Base-by-base conservation (phyloP, 2,113 vertebrate genomes). In the Sorex fumeus region DNA sequence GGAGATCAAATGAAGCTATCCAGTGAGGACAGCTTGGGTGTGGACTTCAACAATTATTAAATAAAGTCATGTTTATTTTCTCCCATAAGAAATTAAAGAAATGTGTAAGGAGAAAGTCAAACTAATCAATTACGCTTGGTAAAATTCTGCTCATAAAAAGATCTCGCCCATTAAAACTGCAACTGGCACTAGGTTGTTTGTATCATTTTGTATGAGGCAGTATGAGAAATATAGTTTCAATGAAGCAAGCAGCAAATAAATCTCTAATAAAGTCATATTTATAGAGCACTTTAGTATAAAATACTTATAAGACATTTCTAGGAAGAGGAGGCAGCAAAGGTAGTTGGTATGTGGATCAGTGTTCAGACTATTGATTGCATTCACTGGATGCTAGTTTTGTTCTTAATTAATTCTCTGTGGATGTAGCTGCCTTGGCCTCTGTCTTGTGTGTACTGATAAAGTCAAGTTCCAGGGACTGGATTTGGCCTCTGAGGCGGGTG, bases 361-460 rank as follows among this genome's bases (percentile, higher is more conserved):
- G 34, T 57, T 91, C 32, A 70, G 66, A 67, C 81, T 88, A 90
- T 85, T 93, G 94, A 87, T 93, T 79, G 53, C 5, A 91, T 93
- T 96, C 94, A 90, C 50, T 83, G 74, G 84, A 2, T 82, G 78
- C 85, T 30, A 66, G 82, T 86, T 80, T 85, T 81, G 71, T 76
- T 84, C 85, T 95, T 92, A 94, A 96, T 96, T 94, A 94, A 92
- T 97, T 96, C 78, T 92, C 64, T 84, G 84, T 92, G 91, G 92
- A 69, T 71, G 27, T 95, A 82, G 87, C 87, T 92, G 92, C 84
- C 83, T 93, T 97, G 77, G 93, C 72, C 83, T 94, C 92, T 96
- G 88, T 95, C 69, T 94, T 94, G 47, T 97, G 93, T 93, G 69
- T 93, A 16, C 96, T 93, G 96, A 95, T 96, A 96, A 95, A 94